These are phyloP conservation scores for Melanostoma scalare DNA, from an alignment of 2,888 invertebrate species.

Conservation along the genomic window DNA sequence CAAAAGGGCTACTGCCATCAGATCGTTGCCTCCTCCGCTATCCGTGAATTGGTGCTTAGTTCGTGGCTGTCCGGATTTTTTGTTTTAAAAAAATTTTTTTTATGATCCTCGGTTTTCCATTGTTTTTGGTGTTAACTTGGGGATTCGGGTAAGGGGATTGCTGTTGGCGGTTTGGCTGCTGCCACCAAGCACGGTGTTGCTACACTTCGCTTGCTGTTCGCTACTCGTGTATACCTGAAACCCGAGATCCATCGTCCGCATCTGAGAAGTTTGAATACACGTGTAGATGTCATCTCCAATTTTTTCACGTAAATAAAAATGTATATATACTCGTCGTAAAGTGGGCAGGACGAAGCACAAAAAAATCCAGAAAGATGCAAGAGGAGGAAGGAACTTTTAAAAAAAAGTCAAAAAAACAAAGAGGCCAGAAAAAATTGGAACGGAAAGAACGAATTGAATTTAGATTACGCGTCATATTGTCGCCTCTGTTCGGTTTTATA, in stretches of 20 bases:
- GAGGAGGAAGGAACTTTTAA: conserved; percentile 25
- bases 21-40: conserved; percentile 27
- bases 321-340: conserved; percentile 40
- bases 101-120: conserved; percentile 58
- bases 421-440: conserved; percentile 29
- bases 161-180: conserved; percentile 66
- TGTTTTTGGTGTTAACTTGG: conserved; percentile 69
- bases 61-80: conserved; percentile 44
- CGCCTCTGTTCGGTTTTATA: conserved; percentile 75
- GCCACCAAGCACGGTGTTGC: conserved; percentile 70
- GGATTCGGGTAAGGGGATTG: conserved; percentile 24
- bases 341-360: conserved; percentile 18
- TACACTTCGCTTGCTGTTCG: conserved; percentile 68
- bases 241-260: conserved; percentile 46
- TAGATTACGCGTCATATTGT: conserved; percentile 76
- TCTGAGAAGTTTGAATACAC: conserved; percentile 68
- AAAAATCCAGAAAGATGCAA: background rate
- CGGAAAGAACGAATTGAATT: conserved; percentile 75
- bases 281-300: conserved; percentile 74
- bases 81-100: conserved; percentile 16
- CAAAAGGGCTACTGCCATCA: conserved; percentile 50
- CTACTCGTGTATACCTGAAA: conserved; percentile 71
- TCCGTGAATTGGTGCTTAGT: conserved; percentile 41
- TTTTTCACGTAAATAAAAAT: conserved; percentile 60
- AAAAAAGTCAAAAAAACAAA: conserved; percentile 15